phyloP scores from a whole-genome alignment of 2,797 vertebrate genomes.

The Megaceryle alcyon region DNA sequence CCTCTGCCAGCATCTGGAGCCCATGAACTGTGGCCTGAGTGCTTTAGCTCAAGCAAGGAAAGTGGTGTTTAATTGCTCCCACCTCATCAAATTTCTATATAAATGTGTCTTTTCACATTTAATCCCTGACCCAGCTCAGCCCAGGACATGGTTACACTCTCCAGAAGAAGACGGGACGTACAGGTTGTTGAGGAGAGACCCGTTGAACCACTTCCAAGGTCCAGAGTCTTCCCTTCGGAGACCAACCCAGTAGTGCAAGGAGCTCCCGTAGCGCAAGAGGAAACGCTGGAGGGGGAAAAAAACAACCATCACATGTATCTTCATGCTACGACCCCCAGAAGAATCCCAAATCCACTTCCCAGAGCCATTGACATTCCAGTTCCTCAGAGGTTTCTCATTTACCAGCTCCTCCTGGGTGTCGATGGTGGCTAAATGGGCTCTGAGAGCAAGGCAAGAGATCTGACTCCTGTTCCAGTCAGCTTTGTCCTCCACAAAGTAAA shows the following conservation, averaged over 20 bases:
- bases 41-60: neutral
- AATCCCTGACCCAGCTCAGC: neutral
- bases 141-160: neutral
- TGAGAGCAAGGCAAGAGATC: neutral
- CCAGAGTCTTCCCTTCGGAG: neutral
- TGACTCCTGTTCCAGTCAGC: neutral
- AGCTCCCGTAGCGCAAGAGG: neutral
- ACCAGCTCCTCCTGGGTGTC: neutral
- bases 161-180: neutral
- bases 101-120: neutral
- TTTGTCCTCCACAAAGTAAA: neutral
- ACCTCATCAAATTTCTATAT: neutral
- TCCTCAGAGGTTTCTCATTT: neutral
- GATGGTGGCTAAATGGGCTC: neutral
- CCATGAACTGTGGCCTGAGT: neutral
- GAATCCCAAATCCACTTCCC: neutral
- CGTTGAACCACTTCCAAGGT: neutral
- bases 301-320: neutral
- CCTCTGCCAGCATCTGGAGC: neutral
- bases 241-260: neutral
- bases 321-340: neutral
- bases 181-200: neutral
- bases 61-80: neutral
- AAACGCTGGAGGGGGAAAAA: neutral
- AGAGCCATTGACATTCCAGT: neutral